These are phyloP conservation scores for Euglossa dilemma DNA, from an alignment of 1,140 invertebrate genomes.

Conservation along the genomic window DNA sequence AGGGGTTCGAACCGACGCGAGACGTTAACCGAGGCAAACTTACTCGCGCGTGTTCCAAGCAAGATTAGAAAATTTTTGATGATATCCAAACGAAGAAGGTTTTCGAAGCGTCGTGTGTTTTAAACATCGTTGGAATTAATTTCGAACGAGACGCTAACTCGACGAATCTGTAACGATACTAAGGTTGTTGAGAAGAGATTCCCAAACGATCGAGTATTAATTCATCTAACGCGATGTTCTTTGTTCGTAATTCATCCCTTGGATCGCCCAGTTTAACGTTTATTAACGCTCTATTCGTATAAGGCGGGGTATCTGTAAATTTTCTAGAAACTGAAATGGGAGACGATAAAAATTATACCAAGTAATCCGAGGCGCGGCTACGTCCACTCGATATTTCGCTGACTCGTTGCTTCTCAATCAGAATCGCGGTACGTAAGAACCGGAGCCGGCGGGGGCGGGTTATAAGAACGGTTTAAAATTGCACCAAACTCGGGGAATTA, in stretches of 20 bases:
- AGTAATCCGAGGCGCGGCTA: not conserved
- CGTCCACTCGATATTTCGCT: not conserved
- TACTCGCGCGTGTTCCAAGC: no score
- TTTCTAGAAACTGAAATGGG: not conserved
- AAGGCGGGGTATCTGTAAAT: not conserved
- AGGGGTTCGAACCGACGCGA: no score
- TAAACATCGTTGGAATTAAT: no score
- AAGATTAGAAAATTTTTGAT: no score
- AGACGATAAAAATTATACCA: not conserved
- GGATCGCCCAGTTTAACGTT: not conserved
- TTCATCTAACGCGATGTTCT: no score
- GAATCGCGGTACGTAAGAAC: not conserved
- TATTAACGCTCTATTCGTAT: not conserved
- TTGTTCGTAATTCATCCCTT: not conserved
- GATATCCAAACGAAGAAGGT: no score
- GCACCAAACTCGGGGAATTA: conserved; percentile 28
- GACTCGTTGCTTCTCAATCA: conserved; percentile 16
- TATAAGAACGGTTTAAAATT: conserved; percentile 21
- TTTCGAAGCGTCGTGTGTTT: no score
- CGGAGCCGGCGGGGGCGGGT: not conserved
- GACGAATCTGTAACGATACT: no score
- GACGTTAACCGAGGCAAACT: no score
- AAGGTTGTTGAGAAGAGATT: no score
- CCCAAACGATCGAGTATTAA: no score
- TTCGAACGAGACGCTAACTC: no score